phyloP scores from a whole-genome alignment of 2,797 vertebrate species.

The Spatula versicolor region DNA sequence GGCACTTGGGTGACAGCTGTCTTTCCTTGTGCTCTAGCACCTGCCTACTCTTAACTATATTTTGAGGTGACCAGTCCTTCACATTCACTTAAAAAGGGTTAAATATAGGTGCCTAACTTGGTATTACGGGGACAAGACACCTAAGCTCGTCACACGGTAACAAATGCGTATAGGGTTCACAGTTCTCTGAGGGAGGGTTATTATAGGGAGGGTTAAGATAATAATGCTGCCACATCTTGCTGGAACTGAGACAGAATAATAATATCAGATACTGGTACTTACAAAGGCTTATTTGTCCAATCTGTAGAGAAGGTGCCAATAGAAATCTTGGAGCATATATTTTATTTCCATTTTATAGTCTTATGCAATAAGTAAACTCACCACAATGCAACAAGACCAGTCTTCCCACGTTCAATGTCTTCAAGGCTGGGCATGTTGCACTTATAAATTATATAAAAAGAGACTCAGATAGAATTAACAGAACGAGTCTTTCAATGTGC shows the following conservation, averaged over 20 bases:
- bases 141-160: not conserved
- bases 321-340: not conserved
- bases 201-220: not conserved
- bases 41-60: not conserved
- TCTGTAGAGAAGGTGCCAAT: not conserved
- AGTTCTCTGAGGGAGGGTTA: not conserved
- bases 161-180: not conserved
- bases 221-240: not conserved
- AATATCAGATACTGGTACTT: not conserved
- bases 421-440: not conserved
- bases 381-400: not conserved
- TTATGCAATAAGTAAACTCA: not conserved
- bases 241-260: not conserved
- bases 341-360: not conserved
- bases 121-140: not conserved
- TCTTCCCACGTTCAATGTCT: not conserved
- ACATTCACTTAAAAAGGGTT: not conserved
- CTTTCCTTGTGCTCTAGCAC: not conserved
- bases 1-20: not conserved
- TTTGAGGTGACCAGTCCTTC: not conserved
- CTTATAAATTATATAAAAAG: not conserved
- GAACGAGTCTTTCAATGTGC: not conserved
- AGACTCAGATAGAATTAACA: conserved; percentile 5
- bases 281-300: not conserved
- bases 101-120: not conserved